phyloP scores from a whole-genome alignment of 2,797 vertebrate genomes.

The Acrocephalus scirpaceus region DNA sequence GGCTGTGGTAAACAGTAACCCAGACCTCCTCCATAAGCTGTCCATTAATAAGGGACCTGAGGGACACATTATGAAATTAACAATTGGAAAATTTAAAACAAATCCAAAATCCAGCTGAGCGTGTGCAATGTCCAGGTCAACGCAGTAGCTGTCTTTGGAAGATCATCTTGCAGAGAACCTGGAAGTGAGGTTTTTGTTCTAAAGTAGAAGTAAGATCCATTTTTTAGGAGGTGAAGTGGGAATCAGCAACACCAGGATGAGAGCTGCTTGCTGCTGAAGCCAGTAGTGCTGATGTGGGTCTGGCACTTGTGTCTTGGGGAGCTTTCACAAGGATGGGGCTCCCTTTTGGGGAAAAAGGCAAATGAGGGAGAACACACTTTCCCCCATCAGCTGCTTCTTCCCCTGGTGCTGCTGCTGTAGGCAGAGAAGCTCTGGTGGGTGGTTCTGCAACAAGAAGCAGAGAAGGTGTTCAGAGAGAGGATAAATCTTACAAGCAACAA shows the following conservation, averaged over 20 bases:
- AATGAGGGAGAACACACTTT: background rate
- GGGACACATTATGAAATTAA: constrained; percentile 60
- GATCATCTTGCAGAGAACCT: background rate
- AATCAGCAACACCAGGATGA: background rate
- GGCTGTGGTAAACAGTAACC: constrained; percentile 56
- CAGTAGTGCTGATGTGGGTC: background rate
- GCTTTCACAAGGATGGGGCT: background rate
- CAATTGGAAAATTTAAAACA: constrained; percentile 36
- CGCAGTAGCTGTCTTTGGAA: background rate
- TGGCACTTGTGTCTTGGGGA: accelerated
- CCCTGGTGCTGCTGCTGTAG: background rate
- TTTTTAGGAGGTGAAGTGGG: background rate
- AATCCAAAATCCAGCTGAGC: background rate
- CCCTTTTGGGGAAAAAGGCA: background rate
- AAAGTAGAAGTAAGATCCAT: background rate
- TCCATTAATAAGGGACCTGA: constrained; percentile 44
- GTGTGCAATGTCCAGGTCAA: background rate
- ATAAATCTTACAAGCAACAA: accelerated
- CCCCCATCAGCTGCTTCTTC: background rate
- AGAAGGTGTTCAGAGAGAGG: background rate
- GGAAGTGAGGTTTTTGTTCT: background rate
- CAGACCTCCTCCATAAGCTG: constrained; percentile 46
- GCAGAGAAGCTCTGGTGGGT: background rate
- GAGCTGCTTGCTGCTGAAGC: background rate
- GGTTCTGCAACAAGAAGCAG: background rate